Conservation (phyloP, 2,888 invertebrate species). For the Coleophora deauratella region DNA sequence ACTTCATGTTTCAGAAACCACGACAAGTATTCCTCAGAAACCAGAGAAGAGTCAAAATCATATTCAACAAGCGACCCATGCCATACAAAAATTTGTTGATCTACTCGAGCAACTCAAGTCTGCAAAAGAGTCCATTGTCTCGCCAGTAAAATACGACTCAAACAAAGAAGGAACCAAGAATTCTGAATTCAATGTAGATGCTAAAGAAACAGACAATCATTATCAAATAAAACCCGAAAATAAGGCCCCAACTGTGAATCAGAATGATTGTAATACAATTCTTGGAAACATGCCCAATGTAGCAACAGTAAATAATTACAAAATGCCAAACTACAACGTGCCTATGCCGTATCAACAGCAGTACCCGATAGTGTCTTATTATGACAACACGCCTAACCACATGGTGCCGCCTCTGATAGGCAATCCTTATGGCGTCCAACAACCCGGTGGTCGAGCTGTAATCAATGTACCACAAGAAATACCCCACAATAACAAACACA, state of each 20-base stretch:
- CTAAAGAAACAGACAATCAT: no score
- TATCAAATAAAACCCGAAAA: conserved; percentile 5
- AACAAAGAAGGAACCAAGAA: no score
- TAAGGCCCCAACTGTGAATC: conserved; percentile 1
- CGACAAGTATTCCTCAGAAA: conserved; percentile 7
- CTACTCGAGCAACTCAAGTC: conserved; percentile 36
- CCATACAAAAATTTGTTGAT: conserved; percentile 36
- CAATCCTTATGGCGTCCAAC: no score
- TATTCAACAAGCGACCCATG: conserved; percentile 17
- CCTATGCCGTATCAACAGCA: not conserved
- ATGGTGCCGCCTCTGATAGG: not conserved
- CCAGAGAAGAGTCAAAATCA: conserved; percentile 7
- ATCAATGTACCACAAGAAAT: no score
- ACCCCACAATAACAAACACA: no score
- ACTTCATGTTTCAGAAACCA: conserved; percentile 17
- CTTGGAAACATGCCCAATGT: no score
- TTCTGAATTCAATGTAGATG: no score
- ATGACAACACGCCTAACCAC: not conserved
- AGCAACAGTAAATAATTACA: conserved; percentile 2
- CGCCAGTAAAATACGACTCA: no score
- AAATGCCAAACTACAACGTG: conserved; percentile 4
- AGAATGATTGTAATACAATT: conserved; percentile 4
- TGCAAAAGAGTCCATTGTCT: conserved; percentile 16
- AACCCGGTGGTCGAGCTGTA: no score
- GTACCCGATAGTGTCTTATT: not conserved